Conservation (phyloP, 2,888 invertebrate genomes). For the Hypomecis punctinalis region DNA sequence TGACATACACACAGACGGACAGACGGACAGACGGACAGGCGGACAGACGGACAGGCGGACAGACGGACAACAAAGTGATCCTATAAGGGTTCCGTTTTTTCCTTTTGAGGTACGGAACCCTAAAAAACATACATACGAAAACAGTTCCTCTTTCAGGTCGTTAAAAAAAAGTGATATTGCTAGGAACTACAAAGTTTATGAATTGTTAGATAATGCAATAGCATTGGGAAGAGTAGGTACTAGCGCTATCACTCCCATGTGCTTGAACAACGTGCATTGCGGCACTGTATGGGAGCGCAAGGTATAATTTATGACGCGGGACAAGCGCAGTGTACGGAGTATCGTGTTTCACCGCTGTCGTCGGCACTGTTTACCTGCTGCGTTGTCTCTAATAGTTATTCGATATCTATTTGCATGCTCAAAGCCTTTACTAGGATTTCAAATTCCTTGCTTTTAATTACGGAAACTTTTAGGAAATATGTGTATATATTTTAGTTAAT, state of each 20-base stretch:
- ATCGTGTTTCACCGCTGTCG: conserved; percentile 59
- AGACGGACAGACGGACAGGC: too few relatives aligned
- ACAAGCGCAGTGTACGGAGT: conserved; percentile 55
- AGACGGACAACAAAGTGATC: too few relatives aligned
- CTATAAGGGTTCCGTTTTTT: too few relatives aligned
- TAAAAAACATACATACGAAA: too few relatives aligned
- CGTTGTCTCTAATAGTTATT: conserved; percentile 49
- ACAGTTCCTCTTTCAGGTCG: too few relatives aligned
- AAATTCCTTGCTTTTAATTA: conserved; percentile 22
- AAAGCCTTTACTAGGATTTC: conserved; percentile 23
- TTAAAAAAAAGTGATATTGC: too few relatives aligned
- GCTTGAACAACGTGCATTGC: conserved; percentile 36
- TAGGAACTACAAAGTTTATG: not conserved
- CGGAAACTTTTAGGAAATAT: conserved; percentile 1
- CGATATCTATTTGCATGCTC: conserved; percentile 48
- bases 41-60: too few relatives aligned
- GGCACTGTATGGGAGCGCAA: conserved; percentile 46
- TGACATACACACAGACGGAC: too few relatives aligned
- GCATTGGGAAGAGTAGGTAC: conserved; percentile 3
- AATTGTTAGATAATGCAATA: conserved; percentile 1
- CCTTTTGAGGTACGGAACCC: too few relatives aligned
- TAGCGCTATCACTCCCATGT: conserved; percentile 42
- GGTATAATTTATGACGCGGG: conserved; percentile 62
- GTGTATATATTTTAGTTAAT: too few relatives aligned
- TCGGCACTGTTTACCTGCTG: conserved; percentile 57